Conservation (phyloP, 2,797 vertebrate genomes). For the Rousettus madagascariensis region DNA sequence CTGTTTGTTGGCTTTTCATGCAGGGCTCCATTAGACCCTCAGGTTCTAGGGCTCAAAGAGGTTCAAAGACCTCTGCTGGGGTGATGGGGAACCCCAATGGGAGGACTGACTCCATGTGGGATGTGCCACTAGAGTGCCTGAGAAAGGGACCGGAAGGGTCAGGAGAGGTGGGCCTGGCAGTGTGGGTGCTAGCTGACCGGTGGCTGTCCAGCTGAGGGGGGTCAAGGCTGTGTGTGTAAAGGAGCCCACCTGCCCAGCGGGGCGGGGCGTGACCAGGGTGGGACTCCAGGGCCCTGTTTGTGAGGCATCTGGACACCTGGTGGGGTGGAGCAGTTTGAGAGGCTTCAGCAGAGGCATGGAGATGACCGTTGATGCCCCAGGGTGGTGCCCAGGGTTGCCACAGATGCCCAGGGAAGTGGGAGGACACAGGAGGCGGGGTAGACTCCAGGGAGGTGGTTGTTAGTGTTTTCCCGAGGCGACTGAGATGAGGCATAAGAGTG, state of each 20-base stretch:
- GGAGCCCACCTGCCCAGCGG: not conserved
- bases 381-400: not conserved
- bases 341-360: not conserved
- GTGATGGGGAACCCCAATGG: not conserved
- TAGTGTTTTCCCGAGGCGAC: not conserved
- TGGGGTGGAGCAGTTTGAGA: not conserved
- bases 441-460: not conserved
- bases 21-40: not conserved
- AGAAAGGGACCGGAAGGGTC: not conserved
- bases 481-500: not conserved
- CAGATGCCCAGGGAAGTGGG: too few relatives aligned
- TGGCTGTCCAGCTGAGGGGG: not conserved
- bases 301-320: not conserved
- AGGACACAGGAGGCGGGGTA: too few relatives aligned
- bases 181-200: not conserved
- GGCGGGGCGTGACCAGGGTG: not conserved
- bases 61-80: not conserved
- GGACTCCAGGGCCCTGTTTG: not conserved
- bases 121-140: not conserved
- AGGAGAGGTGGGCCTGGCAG: not conserved
- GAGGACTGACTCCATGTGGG: not conserved
- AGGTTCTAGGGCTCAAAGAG: not conserved
- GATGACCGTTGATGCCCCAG: not conserved
- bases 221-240: not conserved
- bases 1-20: not conserved